Conservation (phyloP, 2,113 vertebrate genomes). For the Rousettus leschenaultii region DNA sequence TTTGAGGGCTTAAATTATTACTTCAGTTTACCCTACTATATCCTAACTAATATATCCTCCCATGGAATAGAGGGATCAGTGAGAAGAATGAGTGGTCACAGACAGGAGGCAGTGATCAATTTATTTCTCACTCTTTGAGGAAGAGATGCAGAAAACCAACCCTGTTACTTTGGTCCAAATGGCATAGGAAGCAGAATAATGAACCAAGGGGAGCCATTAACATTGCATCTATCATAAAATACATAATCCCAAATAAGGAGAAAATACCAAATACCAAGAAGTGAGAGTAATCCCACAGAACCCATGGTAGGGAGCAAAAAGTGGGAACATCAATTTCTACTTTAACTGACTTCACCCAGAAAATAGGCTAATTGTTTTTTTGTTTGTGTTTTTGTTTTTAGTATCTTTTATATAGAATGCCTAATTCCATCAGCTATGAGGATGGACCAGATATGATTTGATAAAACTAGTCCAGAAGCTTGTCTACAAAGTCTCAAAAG, state of each 20-base stretch:
- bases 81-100: neutral
- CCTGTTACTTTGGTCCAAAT: neutral
- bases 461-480: conserved; percentile 2
- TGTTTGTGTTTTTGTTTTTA: neutral
- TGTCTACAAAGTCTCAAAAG: neutral
- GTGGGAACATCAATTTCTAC: neutral
- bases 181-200: neutral
- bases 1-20: neutral
- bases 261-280: neutral
- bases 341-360: neutral
- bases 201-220: neutral
- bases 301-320: neutral
- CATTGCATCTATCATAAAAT: neutral
- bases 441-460: neutral
- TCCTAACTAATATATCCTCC: neutral
- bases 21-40: neutral
- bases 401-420: neutral
- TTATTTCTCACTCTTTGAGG: neutral
- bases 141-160: neutral
- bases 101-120: neutral
- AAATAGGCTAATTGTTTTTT: neutral
- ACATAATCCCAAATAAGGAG: neutral
- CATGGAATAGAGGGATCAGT: neutral
- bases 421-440: neutral
- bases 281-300: neutral